Evolutionary conservation across 2,888 invertebrate species (phyloP), one percentile per base, ranked within the genome.

Genomic region (Notodonta ziczac): DNA sequence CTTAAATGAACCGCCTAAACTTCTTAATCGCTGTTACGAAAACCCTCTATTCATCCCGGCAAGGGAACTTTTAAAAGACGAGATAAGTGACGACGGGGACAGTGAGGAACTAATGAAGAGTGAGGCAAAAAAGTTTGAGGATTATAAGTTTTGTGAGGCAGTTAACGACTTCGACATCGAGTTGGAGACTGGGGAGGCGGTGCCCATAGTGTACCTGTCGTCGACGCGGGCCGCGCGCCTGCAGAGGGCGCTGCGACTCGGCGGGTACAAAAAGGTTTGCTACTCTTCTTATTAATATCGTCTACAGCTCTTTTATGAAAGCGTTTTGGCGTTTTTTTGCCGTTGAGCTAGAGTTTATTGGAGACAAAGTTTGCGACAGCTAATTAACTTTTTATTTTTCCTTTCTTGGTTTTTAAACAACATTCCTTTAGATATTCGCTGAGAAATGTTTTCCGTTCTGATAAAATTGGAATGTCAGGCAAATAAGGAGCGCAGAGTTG

Each of bases 221-320:
- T 90, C 90, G 24, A 88, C 91, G 73, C 90, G 94, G 59, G 94
- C 94, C 53, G 94, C 94, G 54, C 85, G 86, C 61, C 84, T 95
- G 76, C 94, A 94, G 81, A 88, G 95, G 70, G 90, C 94, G n/a
- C 83, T 95, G 54, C 91, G 93, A 70, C 94, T 94, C 80, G 94
- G 92, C 51, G 94, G 94, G 71, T 93, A 93, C 73, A 94, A 94
- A 92, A 94, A 94, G 93, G 95, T 95, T 82, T 81, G 76, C 56
- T 63, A 57, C 44, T 62, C 50, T 66, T 61, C 66, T 76, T 70
- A 71, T 72, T 70, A 73, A 74, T 74, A 77, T 68, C 58, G 61
- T 54, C 66, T 65, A 51, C 63, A 70, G 69, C 64, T 70, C 62
- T 65, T 73, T 76, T 65, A 73, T 69, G 42, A 71, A 75, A 72